Evolutionary conservation across 2,113 vertebrate species (phyloP).

Genomic region (Oncorhynchus mykiss): DNA sequence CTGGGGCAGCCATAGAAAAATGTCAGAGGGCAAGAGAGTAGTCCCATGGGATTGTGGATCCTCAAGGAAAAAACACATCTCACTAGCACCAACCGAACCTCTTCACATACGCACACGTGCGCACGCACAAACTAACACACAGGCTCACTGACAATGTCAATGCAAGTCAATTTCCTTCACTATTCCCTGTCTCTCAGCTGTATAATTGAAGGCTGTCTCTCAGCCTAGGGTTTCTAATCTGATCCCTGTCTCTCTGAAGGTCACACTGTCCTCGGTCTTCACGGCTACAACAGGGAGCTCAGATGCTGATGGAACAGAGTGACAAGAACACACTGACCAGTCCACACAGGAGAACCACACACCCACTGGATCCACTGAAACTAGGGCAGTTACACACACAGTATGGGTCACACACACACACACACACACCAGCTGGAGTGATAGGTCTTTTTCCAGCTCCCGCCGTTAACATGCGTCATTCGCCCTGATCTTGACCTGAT

Average conservation of each 20-base stretch:
- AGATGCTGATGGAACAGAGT: too few relatives aligned
- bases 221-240: neutral
- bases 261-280: neutral
- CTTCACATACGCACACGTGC: neutral
- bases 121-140: neutral
- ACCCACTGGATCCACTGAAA: too few relatives aligned
- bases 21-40: constrained; percentile 42
- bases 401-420: too few relatives aligned
- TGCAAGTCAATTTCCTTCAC: neutral
- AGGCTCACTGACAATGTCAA: neutral
- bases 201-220: neutral
- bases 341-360: too few relatives aligned
- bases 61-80: constrained; percentile 9
- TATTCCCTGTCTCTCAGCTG: neutral
- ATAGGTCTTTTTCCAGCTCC: too few relatives aligned
- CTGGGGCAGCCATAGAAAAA: constrained; percentile 37
- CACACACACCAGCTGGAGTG: too few relatives aligned
- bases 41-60: constrained; percentile 17
- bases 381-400: too few relatives aligned
- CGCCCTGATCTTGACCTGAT: too few relatives aligned
- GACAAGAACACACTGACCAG: too few relatives aligned
- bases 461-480: too few relatives aligned
- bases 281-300: too few relatives aligned
- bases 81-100: neutral
- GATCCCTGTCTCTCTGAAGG: neutral